Percentiles rank a stretch among this genome's conserved stretches.
Conservation (phyloP, 2,113 vertebrate species). For the Leptosomus discolor region DNA sequence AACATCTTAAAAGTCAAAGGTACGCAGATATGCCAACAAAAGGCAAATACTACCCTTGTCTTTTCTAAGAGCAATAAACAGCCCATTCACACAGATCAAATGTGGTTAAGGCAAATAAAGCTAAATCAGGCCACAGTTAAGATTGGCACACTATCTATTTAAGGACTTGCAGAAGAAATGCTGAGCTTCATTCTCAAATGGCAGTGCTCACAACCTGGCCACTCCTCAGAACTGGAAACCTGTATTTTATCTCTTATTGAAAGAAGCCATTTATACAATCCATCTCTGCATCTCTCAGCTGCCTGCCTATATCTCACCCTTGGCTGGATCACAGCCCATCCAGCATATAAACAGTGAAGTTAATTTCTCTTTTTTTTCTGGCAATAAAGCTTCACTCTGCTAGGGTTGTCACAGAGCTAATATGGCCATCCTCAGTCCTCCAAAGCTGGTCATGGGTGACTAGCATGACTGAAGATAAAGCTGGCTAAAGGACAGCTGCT, state of each 20-base stretch:
- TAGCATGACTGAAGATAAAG: neutral
- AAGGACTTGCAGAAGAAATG: neutral
- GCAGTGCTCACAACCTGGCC: neutral
- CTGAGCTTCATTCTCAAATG: neutral
- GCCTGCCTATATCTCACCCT: neutral
- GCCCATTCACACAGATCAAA: neutral
- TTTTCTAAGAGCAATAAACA: slow-evolving; percentile 5
- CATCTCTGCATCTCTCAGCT: neutral
- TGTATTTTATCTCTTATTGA: neutral
- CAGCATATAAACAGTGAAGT: neutral
- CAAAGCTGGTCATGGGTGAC: neutral
- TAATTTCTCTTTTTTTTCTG: neutral
- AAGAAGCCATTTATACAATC: neutral
- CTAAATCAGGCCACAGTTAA: slow-evolving; percentile 1
- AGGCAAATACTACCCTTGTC: neutral
- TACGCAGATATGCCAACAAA: neutral
- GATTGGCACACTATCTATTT: neutral
- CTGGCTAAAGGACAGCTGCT: neutral
- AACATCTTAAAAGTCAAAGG: slow-evolving; percentile 1
- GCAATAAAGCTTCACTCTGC: neutral
- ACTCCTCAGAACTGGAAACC: neutral
- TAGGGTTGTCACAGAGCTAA: neutral
- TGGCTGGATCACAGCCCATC: neutral
- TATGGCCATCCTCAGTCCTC: neutral
- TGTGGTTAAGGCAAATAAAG: slow-evolving; percentile 23